Conservation (phyloP, 1,140 invertebrate species). For the Brachionus plicatilis region DNA sequence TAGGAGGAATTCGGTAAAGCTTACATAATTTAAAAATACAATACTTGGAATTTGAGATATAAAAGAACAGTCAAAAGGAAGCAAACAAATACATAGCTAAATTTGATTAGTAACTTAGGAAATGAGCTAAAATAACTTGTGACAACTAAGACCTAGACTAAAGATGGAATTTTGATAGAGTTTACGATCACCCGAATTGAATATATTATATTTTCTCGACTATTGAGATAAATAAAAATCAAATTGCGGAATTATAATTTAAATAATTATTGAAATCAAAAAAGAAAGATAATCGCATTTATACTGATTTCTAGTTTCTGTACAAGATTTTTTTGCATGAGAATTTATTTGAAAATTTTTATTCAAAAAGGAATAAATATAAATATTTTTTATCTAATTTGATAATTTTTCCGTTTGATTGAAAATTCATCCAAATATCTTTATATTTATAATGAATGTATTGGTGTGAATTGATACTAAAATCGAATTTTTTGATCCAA, state of each 20-base stretch:
- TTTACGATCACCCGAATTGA: neutral
- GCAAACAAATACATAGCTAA: neutral
- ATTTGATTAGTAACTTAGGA: neutral
- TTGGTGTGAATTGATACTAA: neutral
- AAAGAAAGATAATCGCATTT: neutral
- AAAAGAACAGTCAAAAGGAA: neutral
- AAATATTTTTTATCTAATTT: neutral
- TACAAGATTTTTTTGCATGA: neutral
- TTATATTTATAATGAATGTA: neutral
- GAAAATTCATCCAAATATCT: neutral
- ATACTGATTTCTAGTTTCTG: neutral
- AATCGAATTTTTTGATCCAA: neutral
- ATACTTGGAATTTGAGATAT: neutral
- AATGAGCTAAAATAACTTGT: neutral
- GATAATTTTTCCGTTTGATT: neutral
- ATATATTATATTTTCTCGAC: neutral
- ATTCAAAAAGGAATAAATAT: neutral
- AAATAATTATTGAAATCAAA: neutral
- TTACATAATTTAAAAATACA: neutral
- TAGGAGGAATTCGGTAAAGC: neutral
- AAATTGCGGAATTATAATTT: neutral
- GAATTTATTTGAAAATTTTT: neutral
- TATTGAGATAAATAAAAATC: neutral
- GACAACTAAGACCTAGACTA: neutral
- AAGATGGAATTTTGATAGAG: neutral